Evolutionary conservation across 30 jellyfish, hydroid and myxozoan species (phyloP), one percentile per base, ranked within the genome.

Genomic region (Sanderia malayensis): DNA sequence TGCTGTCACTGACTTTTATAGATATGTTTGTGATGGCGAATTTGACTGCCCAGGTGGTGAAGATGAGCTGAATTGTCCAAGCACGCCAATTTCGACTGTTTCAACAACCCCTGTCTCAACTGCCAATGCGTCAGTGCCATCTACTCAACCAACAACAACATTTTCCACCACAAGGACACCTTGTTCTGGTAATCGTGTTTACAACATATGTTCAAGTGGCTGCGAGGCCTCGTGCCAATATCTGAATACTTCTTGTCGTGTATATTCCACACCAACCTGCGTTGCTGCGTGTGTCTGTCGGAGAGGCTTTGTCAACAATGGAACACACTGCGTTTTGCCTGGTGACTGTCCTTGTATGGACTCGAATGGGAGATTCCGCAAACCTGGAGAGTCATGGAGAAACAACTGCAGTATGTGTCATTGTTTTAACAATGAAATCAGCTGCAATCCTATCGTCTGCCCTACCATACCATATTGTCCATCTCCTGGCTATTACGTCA

Each of bases 281-380:
- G 28, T 32, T 27, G 90, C 96, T 3, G 79, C 85, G 2, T 85
- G 96, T 58, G 78, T 67, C 7, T 85, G 96, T 70, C 79, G 80
- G 0, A 71, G 78, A 0, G 85, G 85, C 23, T 55, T 85, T 2
- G 69, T 69, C 8, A 44, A 67, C 30, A 85, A 85, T 77, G 96
- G 96, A n/a, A 85, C 94, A 21, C 70, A 61, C 46, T 85, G 96
- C 68, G 94, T 85, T 21, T 41, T 85, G 37, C 94, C 96, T 27
- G 89, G 90, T 1, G 71, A 70, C 30, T 85, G 96, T 61, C 76
- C 94, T 44, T 85, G 96, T 61, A 68, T 37, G 17, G 94, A 85
- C 70, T 10, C 71, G 28, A 45, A 19, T 30, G 82, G 84, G 20
- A 62, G 82, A 19, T 85, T 69, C 69, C 31, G 76, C 19, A 44